Evolutionary conservation across 2,113 vertebrate species (phyloP), one percentile per base, ranked within the genome.

Genomic region (Mastomys natalensis): DNA sequence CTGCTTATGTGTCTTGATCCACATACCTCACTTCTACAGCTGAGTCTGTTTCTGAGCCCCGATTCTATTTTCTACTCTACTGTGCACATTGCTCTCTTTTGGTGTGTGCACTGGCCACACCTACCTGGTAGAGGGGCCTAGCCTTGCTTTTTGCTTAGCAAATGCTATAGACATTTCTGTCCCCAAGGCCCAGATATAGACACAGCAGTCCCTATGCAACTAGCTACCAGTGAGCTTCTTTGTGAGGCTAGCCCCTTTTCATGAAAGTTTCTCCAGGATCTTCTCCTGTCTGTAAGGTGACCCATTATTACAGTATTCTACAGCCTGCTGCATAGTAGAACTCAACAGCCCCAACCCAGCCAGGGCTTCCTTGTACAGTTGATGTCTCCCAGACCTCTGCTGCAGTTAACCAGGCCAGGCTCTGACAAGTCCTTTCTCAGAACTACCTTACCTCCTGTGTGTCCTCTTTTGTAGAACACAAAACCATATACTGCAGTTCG

Each of bases 201-300:
- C 72, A 24, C 43, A 85, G 22, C 53, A 17, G n/a, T 37, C 64
- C 5, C 12, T 45, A n/a, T 13, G 26, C 53, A 60, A 11, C 51
- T 3, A 0, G 51, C 31, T 48, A 24, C 74, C 51, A 6, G 12
- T 43, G 29, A n/a, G 70, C 70, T 60, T 3, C 53, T n/a, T 31
- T 34, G 64, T 66, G 29, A 66, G 29, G 64, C 48, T 9, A 24
- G 21, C 51, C 31, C 7, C 40, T 48, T 60, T 24, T 76, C 51
- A 45, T 66, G 60, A 8, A 24, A 74, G 58, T 9, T 26, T 7
- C 24, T 89, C 48, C 40, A 62, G 1, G 7, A 82, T 17, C 7
- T 72, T 53, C 29, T 80, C 29, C 40, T 3, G 34, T n/a, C 48
- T 53, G 40, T 78, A 2, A 48, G 0, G 0, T 0, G 66, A 37